These are phyloP conservation scores for Odontophorus gujanensis DNA, from an alignment of 2,113 vertebrate genomes.

Conservation along the genomic window DNA sequence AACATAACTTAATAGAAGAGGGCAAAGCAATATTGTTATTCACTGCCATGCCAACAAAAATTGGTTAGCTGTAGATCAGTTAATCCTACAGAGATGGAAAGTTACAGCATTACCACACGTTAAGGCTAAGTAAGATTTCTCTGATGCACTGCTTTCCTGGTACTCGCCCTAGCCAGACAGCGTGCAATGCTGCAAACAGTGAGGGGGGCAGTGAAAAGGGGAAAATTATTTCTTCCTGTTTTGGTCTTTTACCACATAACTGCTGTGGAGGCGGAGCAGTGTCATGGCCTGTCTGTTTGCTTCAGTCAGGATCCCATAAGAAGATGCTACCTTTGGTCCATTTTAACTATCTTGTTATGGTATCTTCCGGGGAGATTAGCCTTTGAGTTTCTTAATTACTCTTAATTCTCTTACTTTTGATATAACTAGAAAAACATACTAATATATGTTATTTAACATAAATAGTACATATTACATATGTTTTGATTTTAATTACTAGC, in stretches of 20 bases:
- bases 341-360: background rate
- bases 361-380: background rate
- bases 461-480: conserved; percentile 7
- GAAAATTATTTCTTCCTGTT: background rate
- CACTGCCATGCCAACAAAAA: background rate
- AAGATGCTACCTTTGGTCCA: background rate
- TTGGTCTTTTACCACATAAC: background rate
- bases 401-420: conserved; percentile 21
- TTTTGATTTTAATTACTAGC: conserved; percentile 18
- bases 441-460: background rate
- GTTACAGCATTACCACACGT: background rate
- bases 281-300: background rate
- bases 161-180: background rate
- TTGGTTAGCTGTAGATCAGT: background rate
- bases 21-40: background rate
- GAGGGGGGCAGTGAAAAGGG: background rate
- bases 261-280: background rate
- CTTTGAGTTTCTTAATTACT: background rate
- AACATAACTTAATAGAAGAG: background rate
- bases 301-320: background rate
- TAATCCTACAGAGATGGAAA: background rate
- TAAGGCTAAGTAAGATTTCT: background rate
- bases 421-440: background rate
- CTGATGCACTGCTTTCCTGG: background rate
- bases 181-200: background rate